Conservation (phyloP, 2,888 invertebrate genomes). For the Lasioglossum marginatum region DNA sequence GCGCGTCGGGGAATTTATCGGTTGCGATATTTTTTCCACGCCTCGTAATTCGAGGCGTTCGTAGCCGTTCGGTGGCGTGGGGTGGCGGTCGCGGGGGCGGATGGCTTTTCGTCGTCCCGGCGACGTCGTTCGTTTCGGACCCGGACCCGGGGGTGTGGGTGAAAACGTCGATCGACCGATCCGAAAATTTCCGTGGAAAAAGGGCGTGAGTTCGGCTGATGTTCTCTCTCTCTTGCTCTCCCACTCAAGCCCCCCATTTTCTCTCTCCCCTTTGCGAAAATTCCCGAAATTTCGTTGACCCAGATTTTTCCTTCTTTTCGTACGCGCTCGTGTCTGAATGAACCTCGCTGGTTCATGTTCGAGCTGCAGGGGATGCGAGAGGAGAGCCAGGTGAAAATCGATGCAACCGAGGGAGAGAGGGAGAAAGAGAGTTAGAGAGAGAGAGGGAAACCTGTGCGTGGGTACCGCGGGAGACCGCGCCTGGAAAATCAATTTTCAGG, state of each 20-base stretch:
- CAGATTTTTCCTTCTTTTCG: slow-evolving; percentile 67
- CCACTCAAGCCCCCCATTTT: too few species aligned
- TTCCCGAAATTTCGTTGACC: slow-evolving; percentile 21
- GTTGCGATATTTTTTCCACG: slow-evolving; percentile 44
- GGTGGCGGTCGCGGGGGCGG: neutral
- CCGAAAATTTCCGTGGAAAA: slow-evolving; percentile 3
- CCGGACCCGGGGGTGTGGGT: neutral
- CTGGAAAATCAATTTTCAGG: slow-evolving; percentile 80
- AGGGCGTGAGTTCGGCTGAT: neutral
- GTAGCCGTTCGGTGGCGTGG: neutral
- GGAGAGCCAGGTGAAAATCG: slow-evolving; percentile 79
- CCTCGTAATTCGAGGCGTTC: slow-evolving; percentile 15
- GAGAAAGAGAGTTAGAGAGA: slow-evolving; percentile 24
- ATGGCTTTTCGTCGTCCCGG: slow-evolving; percentile 6
- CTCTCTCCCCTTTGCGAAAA: neutral
- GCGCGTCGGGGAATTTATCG: slow-evolving; percentile 27
- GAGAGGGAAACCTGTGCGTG: slow-evolving; percentile 68
- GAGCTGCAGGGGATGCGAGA: slow-evolving; percentile 60
- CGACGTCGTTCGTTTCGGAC: slow-evolving; percentile 12
- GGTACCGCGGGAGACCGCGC: slow-evolving; percentile 74
- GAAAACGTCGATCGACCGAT: neutral
- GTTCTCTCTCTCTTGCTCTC: too few species aligned
- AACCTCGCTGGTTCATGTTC: slow-evolving; percentile 65
- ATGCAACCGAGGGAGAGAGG: slow-evolving; percentile 74
- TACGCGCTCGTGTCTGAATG: slow-evolving; percentile 58